Evolutionary conservation across 2,888 invertebrate species (phyloP), one percentile per base, ranked within the genome.

Genomic region (Gari tellinella): DNA sequence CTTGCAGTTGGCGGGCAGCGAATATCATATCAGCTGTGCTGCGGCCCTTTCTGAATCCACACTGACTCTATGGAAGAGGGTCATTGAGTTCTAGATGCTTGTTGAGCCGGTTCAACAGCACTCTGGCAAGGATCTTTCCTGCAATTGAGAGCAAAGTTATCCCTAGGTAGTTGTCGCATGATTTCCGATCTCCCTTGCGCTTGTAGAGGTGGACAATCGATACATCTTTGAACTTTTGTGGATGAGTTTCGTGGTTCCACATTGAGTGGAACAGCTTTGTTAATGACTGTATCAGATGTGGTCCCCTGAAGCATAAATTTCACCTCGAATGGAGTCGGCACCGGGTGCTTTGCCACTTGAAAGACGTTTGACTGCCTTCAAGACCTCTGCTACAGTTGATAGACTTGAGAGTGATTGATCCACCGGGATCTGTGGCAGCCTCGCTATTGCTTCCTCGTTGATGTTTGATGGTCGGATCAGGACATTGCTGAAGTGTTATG

Each of bases 151-250:
- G 19, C n/a, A 38, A 40, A 19, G 55, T 19, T 17, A 40, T 55
- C 5, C 19, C 55, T 10, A n/a, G n/a, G 53, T 40, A 38, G 55
- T 55, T 55, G 40, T 55, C 55, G 21, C 55, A 40, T 17, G 55
- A 10, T 38, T 55, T 37, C 38, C 3, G 37, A 40, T 41, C 38
- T 41, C 51, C 53, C 58, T 53, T 68, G 21, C 51, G 23, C 25
- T 67, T 43, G 43, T 43, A 43, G 43, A 43, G 43, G 43, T 43
- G 43, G 12, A 43, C 19, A 43, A 43, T 43, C 4, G 43, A 43
- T 14, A 14, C 43, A 43, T 43, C 43, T 14, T 43, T 43, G n/a
- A 43, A 19, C 5, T 43, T 19, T 14, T 43, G 43, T 5, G 43
- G 15, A 3, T 17, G 31, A n/a, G 7, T 43, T 14, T 43, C 43